Conservation (phyloP, 2,797 vertebrate genomes). For the Anabas testudineus region DNA sequence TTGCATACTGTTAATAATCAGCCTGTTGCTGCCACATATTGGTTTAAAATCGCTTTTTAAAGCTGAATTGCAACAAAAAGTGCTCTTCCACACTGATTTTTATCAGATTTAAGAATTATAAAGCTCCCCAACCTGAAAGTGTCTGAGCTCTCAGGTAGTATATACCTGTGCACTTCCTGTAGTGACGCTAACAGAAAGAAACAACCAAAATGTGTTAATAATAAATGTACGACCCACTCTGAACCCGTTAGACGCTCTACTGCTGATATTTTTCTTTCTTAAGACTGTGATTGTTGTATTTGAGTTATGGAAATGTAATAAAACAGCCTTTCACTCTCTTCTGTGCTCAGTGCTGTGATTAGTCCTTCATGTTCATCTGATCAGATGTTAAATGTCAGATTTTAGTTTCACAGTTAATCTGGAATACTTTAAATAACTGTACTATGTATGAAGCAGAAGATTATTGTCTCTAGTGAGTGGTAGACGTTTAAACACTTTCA, state of each 20-base stretch:
- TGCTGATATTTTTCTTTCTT: constrained; percentile 9
- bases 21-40: background rate
- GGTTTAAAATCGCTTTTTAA: background rate
- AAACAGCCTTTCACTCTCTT: constrained; percentile 22
- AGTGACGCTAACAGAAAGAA: constrained; percentile 27
- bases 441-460: no score
- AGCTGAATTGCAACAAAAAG: background rate
- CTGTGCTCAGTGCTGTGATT: no score
- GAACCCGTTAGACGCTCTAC: background rate
- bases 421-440: no score
- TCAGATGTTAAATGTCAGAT: no score
- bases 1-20: background rate
- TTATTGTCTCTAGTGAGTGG: no score
- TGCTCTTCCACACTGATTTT: background rate
- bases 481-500: no score
- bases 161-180: constrained; percentile 12
- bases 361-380: no score
- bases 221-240: constrained; percentile 4
- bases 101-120: background rate
- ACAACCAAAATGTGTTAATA: constrained; percentile 38
- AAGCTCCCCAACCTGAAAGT: background rate
- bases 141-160: background rate
- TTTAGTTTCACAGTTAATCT: no score
- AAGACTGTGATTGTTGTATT: background rate
- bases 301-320: constrained; percentile 28